Conservation (phyloP, 2,888 invertebrate genomes). For the Spialia ferax region DNA sequence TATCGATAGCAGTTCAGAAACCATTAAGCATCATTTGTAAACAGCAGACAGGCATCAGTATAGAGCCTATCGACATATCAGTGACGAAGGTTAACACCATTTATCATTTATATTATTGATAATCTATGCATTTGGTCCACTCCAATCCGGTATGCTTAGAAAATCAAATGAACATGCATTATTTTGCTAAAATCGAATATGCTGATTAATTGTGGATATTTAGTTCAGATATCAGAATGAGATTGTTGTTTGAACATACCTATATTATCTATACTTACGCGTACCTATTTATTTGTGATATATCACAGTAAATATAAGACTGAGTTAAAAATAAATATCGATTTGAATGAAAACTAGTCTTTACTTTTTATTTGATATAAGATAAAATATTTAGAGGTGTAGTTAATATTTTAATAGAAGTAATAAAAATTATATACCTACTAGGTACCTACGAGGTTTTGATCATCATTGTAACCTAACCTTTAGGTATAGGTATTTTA, state of each 20-base stretch:
- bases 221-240: neutral
- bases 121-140: conserved; percentile 33
- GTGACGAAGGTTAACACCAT: conserved; percentile 34
- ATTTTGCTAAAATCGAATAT: neutral
- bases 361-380: too few relatives aligned
- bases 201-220: neutral
- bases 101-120: conserved; percentile 23
- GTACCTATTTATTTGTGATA: too few relatives aligned
- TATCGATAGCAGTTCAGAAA: conserved; percentile 9
- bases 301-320: too few relatives aligned
- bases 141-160: conserved; percentile 16
- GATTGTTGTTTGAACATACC: neutral
- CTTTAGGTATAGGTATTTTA: too few relatives aligned
- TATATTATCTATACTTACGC: too few relatives aligned
- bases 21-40: conserved; percentile 27
- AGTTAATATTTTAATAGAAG: too few relatives aligned
- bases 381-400: too few relatives aligned
- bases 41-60: conserved; percentile 31
- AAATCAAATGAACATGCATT: conserved; percentile 18
- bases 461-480: too few relatives aligned
- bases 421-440: too few relatives aligned
- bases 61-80: conserved; percentile 29
- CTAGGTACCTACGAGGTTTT: too few relatives aligned
- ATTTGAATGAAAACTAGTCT: too few relatives aligned
- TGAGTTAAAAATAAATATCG: too few relatives aligned